A percentile compares a stretch with the other conserved stretches of the same genome.
These are phyloP conservation scores for Lasioglossum oenotherae DNA, from an alignment of 2,888 invertebrate genomes.

Conservation along the genomic window DNA sequence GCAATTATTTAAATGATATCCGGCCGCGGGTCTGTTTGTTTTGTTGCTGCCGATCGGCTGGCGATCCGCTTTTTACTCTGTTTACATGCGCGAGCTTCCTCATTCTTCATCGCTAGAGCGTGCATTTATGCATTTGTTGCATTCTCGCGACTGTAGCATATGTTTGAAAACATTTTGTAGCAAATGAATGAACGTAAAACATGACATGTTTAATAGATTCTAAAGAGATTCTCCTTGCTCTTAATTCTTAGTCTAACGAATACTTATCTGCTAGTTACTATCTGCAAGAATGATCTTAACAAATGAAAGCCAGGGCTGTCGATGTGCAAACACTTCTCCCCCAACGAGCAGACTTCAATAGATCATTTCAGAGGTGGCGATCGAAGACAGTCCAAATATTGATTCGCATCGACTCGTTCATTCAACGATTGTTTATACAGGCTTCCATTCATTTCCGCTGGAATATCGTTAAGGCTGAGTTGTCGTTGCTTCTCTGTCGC, in stretches of 20 bases:
- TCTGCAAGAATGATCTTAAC: not conserved
- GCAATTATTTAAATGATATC: slow-evolving; percentile 47
- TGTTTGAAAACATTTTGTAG: too few relatives aligned
- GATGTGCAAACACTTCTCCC: not conserved
- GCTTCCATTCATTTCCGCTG: not conserved
- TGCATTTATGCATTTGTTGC: not conserved
- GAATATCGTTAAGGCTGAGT: not conserved
- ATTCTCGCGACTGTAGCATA: too few relatives aligned
- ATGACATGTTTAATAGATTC: not conserved
- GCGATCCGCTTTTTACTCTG: not conserved
- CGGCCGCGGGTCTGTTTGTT: slow-evolving; percentile 12
- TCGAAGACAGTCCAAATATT: not conserved
- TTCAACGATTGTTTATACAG: slow-evolving; percentile 1
- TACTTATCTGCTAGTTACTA: not conserved
- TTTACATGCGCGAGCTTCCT: not conserved
- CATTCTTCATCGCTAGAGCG: not conserved
- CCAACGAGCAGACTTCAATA: not conserved
- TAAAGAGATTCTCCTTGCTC: not conserved
- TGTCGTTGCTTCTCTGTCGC: not conserved
- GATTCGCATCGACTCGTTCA: not conserved
- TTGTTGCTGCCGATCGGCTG: not conserved
- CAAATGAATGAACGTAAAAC: not conserved
- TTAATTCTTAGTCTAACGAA: not conserved
- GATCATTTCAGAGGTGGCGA: not conserved
- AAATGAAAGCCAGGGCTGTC: not conserved